Evolutionary conservation across 2,797 vertebrate genomes (phyloP), one percentile per base, ranked within the genome.

Genomic region (Tinamus major): DNA sequence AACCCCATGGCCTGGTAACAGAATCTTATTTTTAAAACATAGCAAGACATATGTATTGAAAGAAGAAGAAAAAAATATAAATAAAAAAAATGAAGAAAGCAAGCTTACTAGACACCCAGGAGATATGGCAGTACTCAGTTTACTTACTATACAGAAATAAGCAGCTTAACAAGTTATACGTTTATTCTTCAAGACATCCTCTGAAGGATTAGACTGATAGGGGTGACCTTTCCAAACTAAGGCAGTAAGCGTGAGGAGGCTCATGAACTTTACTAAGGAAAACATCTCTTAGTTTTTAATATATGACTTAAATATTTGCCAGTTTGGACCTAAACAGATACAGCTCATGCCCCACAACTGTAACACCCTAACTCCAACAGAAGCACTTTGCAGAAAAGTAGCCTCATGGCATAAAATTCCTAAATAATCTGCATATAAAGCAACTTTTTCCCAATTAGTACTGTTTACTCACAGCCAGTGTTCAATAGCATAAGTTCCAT

Each of bases 51-150:
- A 64, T 2, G 8, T 10, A 37, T 33, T 75, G 24, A 68, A 61
- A 76, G 9, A 0, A 8, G 8, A 1, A 8, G 8, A 1, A 10
- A 17, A 1, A 10, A 17, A 16, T 26, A 41, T 3, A 27, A 16
- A 2, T 21, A 41, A 35, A 19, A 23, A 0, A 2, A 70, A 49
- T 23, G 44, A 42, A 26, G 35, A 31, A 69, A 26, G n/a, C 27
- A 48, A 67, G 42, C 55, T 58, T 71, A 44, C 26, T n/a, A 65
- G 27, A 59, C 27, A 80, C 27, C 10, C n/a, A 63, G 18, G 5
- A 91, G 44, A 29, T 46, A 68, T 5, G 13, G 67, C 26, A 74
- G 12, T 70, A 55, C 8, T 24, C 27, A 8, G 13, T 29, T 72
- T 79, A 88, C 19, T 65, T n/a, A 79, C 58, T 11, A 35, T n/a